Percentiles rank a stretch among this genome's conserved stretches.
Conservation (phyloP, 2,113 vertebrate species). For the Malurus melanocephalus region DNA sequence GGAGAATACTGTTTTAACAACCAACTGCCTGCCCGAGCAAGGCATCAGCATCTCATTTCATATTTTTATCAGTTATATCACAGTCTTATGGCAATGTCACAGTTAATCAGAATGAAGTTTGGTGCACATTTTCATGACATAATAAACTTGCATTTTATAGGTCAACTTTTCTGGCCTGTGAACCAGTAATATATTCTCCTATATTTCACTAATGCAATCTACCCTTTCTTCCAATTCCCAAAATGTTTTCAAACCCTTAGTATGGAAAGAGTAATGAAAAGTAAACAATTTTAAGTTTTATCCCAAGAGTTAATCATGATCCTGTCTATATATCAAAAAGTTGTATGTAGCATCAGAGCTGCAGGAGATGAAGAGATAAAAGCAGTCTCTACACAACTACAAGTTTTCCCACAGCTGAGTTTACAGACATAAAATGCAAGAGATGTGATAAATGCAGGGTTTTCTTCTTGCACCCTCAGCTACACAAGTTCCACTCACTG, state of each 20-base stretch:
- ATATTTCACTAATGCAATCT: background rate
- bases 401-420: background rate
- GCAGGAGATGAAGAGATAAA: background rate
- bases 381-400: background rate
- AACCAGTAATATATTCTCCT: background rate
- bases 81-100: background rate
- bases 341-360: background rate
- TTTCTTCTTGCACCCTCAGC: background rate
- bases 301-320: background rate
- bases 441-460: background rate
- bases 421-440: background rate
- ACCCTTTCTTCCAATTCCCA: background rate
- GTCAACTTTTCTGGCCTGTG: background rate
- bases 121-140: background rate
- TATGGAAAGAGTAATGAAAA: background rate
- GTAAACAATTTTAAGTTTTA: background rate
- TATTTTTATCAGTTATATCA: background rate
- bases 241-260: background rate
- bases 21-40: background rate
- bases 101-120: background rate
- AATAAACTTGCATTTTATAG: background rate
- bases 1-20: background rate
- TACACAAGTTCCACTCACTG: accelerated
- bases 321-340: background rate
- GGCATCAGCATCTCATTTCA: background rate